Evolutionary conservation across 2,797 vertebrate species (phyloP).

Genomic region (Fundulus diaphanus): DNA sequence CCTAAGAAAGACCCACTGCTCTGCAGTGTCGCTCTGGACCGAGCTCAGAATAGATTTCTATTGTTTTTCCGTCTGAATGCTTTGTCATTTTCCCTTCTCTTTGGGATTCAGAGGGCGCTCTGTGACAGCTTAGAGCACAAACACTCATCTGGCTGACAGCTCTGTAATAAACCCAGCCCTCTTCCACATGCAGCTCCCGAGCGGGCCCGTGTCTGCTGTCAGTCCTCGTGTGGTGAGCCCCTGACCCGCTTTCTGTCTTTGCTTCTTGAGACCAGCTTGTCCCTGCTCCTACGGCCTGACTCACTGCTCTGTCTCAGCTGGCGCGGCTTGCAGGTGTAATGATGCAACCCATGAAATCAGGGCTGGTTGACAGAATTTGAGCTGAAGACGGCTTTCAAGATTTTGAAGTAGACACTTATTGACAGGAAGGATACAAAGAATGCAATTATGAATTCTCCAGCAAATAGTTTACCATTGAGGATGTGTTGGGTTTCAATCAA

Average conservation of each 20-base stretch:
- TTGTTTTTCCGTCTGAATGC: conserved; percentile 31
- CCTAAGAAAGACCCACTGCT: too few relatives aligned
- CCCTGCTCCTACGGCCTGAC: conserved; percentile 6
- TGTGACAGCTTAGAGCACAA: conserved; percentile 40
- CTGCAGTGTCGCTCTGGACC: conserved; percentile 9
- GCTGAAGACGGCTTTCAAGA: not conserved
- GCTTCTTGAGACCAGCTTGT: conserved; percentile 30
- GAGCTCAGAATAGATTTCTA: conserved; percentile 35
- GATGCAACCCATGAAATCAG: not conserved
- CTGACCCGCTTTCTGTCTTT: conserved; percentile 34
- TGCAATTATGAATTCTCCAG: not conserved
- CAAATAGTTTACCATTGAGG: not conserved
- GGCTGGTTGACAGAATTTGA: not conserved
- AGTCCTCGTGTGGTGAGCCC: conserved; percentile 18
- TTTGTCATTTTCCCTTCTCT: conserved; percentile 12
- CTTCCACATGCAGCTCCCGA: conserved; percentile 38
- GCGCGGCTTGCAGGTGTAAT: not conserved
- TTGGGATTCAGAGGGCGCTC: conserved; percentile 25
- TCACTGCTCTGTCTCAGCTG: conserved; percentile 19
- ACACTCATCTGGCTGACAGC: conserved; percentile 32
- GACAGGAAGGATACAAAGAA: not conserved
- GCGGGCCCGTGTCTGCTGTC: conserved; percentile 46
- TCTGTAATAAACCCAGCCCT: conserved; percentile 21
- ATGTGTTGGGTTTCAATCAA: not conserved
- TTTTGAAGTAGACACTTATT: not conserved